Percentiles rank a stretch among this genome's conserved stretches.
Evolutionary conservation across 92 coral and sea anemone species (phyloP).

Genomic region (Porites lobata): DNA sequence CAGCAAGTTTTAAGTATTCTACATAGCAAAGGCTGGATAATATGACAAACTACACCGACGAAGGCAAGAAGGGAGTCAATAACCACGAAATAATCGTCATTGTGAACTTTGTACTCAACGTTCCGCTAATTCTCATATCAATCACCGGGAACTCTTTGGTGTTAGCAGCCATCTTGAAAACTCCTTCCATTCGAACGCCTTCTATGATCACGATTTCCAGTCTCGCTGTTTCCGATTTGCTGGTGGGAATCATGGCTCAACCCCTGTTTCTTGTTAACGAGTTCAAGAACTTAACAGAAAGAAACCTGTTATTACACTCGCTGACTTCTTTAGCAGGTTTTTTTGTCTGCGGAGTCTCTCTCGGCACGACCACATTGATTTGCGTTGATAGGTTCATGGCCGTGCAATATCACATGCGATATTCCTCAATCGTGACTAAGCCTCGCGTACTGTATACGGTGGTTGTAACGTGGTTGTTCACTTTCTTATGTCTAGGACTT

Average conservation of each 20-base stretch:
- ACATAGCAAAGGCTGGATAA: too few species aligned
- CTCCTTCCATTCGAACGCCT: not conserved
- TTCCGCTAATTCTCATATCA: not conserved
- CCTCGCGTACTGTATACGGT: not conserved
- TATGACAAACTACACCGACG: not conserved
- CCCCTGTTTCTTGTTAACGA: not conserved
- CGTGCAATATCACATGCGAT: not conserved
- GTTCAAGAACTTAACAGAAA: not conserved
- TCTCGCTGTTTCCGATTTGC: not conserved
- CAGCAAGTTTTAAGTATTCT: too few species aligned
- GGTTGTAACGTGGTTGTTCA: not conserved
- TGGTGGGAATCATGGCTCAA: not conserved
- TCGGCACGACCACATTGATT: not conserved
- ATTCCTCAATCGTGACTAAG: not conserved
- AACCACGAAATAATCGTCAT: not conserved
- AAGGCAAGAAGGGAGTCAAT: not conserved
- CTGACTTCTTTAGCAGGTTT: not conserved
- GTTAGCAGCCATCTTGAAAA: not conserved
- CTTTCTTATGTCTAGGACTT: not conserved
- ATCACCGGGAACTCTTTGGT: not conserved
- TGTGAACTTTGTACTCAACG: not conserved
- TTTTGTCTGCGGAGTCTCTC: not conserved
- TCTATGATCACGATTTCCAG: not conserved
- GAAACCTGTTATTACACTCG: not conserved
- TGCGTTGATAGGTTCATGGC: not conserved